Base-by-base conservation (phyloP, 2,888 invertebrate genomes). In the Acanthosoma haemorrhoidale region DNA sequence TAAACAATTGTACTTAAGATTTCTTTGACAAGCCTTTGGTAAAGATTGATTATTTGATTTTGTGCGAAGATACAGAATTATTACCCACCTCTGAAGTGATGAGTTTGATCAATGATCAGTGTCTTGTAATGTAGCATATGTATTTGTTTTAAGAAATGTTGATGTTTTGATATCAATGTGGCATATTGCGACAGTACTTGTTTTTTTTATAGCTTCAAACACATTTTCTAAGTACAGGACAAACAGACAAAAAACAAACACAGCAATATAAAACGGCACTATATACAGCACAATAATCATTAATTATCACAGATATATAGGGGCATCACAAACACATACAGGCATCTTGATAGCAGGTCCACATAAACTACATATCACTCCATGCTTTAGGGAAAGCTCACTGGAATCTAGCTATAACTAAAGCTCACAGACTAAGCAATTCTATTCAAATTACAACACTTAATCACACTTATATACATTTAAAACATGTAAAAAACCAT, bases 391-490 rank as follows among this genome's bases (percentile, higher is more conserved):
- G 51, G 51, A 25, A 51, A 51, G 51, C 51, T 51, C 51, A 51
- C 51, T 25, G n/a, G 21, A 51, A 51, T 51, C 51, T 51, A 51
- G 29, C 51, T 51, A 51, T 25, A 51, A 51, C 51, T 51, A 51
- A 51, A 51, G 51, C 51, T 51, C 51, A 51, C 51, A 51, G 25
- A 51, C 51, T 51, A 51, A 51, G 51, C 51, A 51, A 51, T 51
- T 21, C 51, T 51, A 21, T 25, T 51, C 6, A 25, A 29, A 51
- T 51, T 51, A 51, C 43, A 29, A 51, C 21, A 25, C 25, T 29
- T 25, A 51, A 51, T 25, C 21, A 25, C 25, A 51, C 25, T 25
- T 11, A 51, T n/a, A n/a, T n/a, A 25, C 25, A 25, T n/a, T 51
- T 25, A 25, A n/a, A 51, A 51, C 18, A 16, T 11, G 13, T 25